These are phyloP conservation scores for Macropis europaea DNA, from an alignment of 2,888 invertebrate genomes.

Conservation along the genomic window DNA sequence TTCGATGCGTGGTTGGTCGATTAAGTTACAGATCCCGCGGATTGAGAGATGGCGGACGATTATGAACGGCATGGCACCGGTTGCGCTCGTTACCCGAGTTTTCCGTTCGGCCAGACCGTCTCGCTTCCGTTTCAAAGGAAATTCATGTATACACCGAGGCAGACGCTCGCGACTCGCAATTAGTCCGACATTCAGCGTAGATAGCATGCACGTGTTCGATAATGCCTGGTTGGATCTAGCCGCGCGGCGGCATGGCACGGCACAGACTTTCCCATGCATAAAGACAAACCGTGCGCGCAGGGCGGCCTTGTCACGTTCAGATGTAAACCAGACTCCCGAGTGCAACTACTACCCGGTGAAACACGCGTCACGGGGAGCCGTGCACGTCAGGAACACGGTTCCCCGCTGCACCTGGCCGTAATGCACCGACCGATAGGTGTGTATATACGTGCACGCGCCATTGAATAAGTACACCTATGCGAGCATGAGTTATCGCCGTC, in stretches of 20 bases:
- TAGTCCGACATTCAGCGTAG: constrained; percentile 62
- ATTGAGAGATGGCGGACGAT: too few species aligned
- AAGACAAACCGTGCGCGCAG: constrained; percentile 70
- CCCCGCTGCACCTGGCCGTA: constrained; percentile 63
- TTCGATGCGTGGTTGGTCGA: too few species aligned
- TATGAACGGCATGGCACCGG: constrained; percentile 13
- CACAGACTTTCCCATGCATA: constrained; percentile 73
- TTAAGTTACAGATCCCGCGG: too few species aligned
- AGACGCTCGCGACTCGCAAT: constrained; percentile 53
- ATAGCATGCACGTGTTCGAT: constrained; percentile 57
- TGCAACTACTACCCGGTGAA: constrained; percentile 60
- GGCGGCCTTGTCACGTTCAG: constrained; percentile 74
- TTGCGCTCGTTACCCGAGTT: constrained; percentile 50
- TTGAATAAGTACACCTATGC: constrained; percentile 45
- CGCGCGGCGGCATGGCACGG: constrained; percentile 17
- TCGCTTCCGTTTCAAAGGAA: constrained; percentile 59
- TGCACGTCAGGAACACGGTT: constrained; percentile 72
- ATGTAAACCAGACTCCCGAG: constrained; percentile 68
- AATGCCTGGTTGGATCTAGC: constrained; percentile 59
- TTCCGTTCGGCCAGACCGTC: constrained; percentile 38
- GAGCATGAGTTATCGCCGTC: constrained; percentile 50
- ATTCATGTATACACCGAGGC: constrained; percentile 24
- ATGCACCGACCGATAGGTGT: constrained; percentile 36
- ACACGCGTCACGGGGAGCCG: constrained; percentile 69
- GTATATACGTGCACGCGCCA: constrained; percentile 14